Conservation (phyloP, 2,113 vertebrate species). For the Nycticryphes semicollaris region DNA sequence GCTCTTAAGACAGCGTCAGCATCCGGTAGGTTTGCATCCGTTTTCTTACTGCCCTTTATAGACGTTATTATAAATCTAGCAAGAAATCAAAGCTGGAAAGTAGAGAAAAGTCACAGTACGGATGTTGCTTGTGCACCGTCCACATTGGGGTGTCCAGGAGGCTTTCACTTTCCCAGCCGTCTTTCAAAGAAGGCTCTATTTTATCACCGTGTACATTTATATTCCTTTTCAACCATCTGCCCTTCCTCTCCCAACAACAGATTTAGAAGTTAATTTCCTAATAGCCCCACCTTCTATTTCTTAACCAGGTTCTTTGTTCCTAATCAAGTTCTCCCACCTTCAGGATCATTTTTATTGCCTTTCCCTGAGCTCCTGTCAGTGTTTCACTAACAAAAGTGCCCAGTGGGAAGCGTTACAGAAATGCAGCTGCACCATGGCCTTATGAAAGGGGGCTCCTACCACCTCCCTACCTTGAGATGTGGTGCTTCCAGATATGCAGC, state of each 20-base stretch:
- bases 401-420: background rate
- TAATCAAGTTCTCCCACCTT: background rate
- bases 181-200: background rate
- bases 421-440: conserved; percentile 15
- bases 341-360: background rate
- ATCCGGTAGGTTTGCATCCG: background rate
- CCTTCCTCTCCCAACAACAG: background rate
- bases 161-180: background rate
- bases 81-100: background rate
- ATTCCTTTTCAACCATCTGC: background rate
- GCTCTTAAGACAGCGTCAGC: background rate
- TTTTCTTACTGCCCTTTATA: background rate
- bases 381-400: background rate
- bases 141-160: background rate
- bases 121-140: background rate
- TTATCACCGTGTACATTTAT: fast-evolving
- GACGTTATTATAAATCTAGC: background rate
- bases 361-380: background rate
- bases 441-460: background rate
- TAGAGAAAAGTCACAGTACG: background rate
- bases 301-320: background rate
- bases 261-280: background rate
- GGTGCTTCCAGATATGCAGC: conserved; percentile 6
- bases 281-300: fast-evolving
- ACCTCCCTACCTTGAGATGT: background rate